A percentile compares a stretch with the other conserved stretches of the same genome.
These are phyloP conservation scores for Alethe diademata DNA, from an alignment of 2,113 vertebrate genomes.

Conservation along the genomic window DNA sequence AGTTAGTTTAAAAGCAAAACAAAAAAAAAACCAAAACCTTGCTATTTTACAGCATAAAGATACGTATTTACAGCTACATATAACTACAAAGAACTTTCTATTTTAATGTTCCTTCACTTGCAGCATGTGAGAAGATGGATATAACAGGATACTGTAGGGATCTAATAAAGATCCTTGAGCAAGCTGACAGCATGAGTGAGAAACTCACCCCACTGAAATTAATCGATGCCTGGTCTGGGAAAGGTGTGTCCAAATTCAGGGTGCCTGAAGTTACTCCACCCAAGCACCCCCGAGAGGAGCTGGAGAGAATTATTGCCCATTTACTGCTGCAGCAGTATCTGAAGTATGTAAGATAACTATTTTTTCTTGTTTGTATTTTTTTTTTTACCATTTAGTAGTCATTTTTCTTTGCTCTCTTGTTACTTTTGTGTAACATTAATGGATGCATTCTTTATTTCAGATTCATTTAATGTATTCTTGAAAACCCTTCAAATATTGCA, in stretches of 20 bases:
- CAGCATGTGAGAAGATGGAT: constrained; percentile 80
- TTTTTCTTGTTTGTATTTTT: background rate
- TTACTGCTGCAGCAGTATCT: constrained; percentile 89
- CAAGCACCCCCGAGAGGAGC: constrained; percentile 75
- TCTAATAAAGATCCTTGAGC: constrained; percentile 84
- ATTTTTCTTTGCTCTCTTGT: background rate
- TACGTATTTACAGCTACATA: background rate
- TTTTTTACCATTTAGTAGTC: background rate
- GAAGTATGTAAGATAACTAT: constrained; percentile 67
- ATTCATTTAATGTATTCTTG: background rate
- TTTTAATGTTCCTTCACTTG: background rate
- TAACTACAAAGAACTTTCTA: background rate
- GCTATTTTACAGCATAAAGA: background rate
- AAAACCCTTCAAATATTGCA: background rate
- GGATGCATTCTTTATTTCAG: background rate
- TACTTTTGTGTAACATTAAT: background rate
- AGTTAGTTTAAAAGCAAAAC: background rate
- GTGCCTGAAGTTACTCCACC: constrained; percentile 77
- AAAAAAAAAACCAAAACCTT: background rate
- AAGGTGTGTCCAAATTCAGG: constrained; percentile 83
- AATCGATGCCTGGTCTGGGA: constrained; percentile 90
- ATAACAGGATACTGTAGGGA: constrained; percentile 81
- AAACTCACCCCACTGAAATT: constrained; percentile 93
- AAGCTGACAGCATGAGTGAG: constrained; percentile 81
- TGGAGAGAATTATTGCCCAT: constrained; percentile 83